Conservation (phyloP, 2,888 invertebrate species). For the Megastigmus dorsalis region DNA sequence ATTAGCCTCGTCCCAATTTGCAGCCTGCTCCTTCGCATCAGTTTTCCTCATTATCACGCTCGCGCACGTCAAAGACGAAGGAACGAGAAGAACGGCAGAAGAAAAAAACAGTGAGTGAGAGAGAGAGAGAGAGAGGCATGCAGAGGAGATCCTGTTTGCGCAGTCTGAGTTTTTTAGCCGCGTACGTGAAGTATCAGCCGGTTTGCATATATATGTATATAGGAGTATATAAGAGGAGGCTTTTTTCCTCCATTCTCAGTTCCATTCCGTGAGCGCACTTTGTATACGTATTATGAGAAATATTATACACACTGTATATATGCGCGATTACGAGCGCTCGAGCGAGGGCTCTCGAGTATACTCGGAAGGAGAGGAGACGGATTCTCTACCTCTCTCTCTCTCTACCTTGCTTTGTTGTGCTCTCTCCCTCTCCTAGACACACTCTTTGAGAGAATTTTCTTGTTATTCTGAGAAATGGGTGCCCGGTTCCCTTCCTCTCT, state of each 20-base stretch:
- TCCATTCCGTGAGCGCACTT: background rate
- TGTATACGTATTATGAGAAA: background rate
- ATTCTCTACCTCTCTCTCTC: background rate
- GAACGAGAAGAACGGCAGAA: background rate
- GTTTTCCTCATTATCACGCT: background rate
- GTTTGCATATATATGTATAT: too few relatives aligned
- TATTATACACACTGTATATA: conserved; percentile 10
- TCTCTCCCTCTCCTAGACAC: too few relatives aligned
- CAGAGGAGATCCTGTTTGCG: background rate
- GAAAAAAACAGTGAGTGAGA: too few relatives aligned
- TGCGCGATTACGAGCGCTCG: background rate
- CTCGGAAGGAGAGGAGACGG: background rate
- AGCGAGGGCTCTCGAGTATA: too few relatives aligned
- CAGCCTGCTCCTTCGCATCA: background rate
- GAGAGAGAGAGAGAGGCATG: background rate
- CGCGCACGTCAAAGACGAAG: background rate
- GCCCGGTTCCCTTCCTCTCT: background rate
- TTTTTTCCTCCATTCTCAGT: background rate
- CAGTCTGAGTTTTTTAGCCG: background rate
- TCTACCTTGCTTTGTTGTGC: too few relatives aligned
- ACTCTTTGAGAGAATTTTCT: conserved; percentile 27
- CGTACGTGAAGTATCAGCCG: too few relatives aligned
- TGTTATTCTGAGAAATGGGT: conserved; percentile 21
- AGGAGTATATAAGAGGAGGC: too few relatives aligned
- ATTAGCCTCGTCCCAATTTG: conserved; percentile 14